Conservation (phyloP, 2,888 invertebrate genomes). For the Caenorhabditis parvicauda region DNA sequence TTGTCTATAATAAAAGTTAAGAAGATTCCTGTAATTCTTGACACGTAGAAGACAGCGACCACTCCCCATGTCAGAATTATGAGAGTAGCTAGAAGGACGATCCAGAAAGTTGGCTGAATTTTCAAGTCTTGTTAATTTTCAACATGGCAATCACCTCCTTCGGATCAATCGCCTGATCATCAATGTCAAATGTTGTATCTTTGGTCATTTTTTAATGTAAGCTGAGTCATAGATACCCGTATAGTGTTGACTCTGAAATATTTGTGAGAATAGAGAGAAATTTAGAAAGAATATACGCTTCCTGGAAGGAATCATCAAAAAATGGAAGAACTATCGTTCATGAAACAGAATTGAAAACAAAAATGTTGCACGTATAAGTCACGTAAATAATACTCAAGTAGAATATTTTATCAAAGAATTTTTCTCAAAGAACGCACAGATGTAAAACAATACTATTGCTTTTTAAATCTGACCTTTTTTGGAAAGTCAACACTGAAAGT, state of each 20-base stretch:
- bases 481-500: no score
- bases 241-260: constrained; percentile 4
- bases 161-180: constrained; percentile 9
- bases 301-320: neutral
- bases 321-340: neutral
- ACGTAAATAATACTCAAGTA: neutral
- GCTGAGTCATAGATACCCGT: constrained; percentile 16
- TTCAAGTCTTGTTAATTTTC: neutral
- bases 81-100: constrained; percentile 29
- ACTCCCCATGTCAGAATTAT: constrained; percentile 45
- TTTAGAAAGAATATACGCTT: no score
- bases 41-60: constrained; percentile 49
- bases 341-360: neutral
- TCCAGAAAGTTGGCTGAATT: constrained; percentile 19
- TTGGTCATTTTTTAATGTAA: constrained; percentile 10
- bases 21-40: constrained; percentile 41
- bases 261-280: constrained; percentile 6
- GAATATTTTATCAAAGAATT: neutral
- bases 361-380: neutral
- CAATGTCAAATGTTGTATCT: no score
- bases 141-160: constrained; percentile 4
- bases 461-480: no score
- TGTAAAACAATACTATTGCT: no score
- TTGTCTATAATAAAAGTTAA: constrained; percentile 46
- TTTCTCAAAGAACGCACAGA: no score